phyloP scores from a whole-genome alignment of 2,888 invertebrate species.

The Eupithecia dodoneata region DNA sequence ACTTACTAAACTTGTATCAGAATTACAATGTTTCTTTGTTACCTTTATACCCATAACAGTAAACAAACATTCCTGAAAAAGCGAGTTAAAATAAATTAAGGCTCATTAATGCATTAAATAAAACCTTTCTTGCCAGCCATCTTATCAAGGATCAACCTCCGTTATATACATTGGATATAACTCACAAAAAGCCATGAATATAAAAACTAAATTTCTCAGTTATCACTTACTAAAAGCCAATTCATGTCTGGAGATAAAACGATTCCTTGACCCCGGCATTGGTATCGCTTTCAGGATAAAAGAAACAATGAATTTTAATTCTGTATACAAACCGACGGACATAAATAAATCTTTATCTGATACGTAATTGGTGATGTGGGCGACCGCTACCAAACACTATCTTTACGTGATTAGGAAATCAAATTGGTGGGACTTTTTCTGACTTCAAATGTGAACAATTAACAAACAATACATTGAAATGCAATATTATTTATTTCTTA shows the following conservation, averaged over 20 bases:
- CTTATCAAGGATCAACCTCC: conserved; percentile 54
- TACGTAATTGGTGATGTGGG: conserved; percentile 81
- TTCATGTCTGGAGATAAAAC: conserved; percentile 80
- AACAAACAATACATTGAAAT: not conserved
- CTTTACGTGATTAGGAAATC: conserved; percentile 66
- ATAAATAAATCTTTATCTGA: conserved; percentile 81
- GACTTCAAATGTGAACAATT: conserved; percentile 30
- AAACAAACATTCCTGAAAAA: not conserved
- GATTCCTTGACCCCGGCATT: conserved; percentile 75
- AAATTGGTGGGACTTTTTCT: conserved; percentile 59
- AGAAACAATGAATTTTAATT: conserved; percentile 83
- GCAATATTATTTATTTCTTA: not conserved
- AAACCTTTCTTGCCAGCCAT: conserved; percentile 66
- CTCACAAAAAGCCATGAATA: conserved; percentile 51
- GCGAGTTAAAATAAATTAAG: conserved; percentile 1
- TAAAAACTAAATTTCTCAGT: not conserved
- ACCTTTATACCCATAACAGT: not conserved
- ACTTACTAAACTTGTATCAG: not conserved
- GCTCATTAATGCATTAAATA: conserved; percentile 42
- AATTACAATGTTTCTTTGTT: not conserved
- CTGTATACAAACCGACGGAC: conserved; percentile 61
- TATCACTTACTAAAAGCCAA: conserved; percentile 75
- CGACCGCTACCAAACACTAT: conserved; percentile 68
- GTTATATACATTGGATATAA: conserved; percentile 57
- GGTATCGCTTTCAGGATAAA: conserved; percentile 76